Evolutionary conservation across 2,888 invertebrate species (phyloP), one percentile per base, ranked within the genome.

Genomic region (Monochamus alternatus): DNA sequence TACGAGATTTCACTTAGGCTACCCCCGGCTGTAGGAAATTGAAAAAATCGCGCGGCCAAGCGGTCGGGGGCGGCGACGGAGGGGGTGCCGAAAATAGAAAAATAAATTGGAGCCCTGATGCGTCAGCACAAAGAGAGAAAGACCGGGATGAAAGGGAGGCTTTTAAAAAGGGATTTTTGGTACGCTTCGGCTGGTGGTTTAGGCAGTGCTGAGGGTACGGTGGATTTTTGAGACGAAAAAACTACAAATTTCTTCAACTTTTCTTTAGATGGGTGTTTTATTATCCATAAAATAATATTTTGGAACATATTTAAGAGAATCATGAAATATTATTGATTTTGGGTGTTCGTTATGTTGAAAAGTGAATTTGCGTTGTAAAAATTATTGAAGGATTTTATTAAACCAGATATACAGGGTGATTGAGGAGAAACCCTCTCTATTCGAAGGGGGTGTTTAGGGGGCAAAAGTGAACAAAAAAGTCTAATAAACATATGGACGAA

Each of bases 101-200:
- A 76, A 74, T 76, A 79, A 79, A 79, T 79, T 79, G 77, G 76
- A 73, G 77, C 73, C 62, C 71, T 77, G 75, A 79, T 77, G 71
- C 76, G 74, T 72, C 66, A 59, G 55, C 64, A 55, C 47, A 51
- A 65, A 47, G 30, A 30, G 64, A 8, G 9, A 10, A 47, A 5
- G 47, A 22, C 64, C 3, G 22, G 64, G 47, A 14, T 22, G 63
- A 7, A 12, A 30, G 38, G 58, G 58, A 52, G 31, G n/a, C 44
- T 55, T 44, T 32, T 44, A 9, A 55, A 38, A 59, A 10, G 22
- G 64, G 30, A 65, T 47, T 65, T 65, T 65, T 65, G 22, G 30
- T 51, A 10, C 47, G 64, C 9, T 47, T 47, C 47, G 3, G 5
- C 47, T 5, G 12, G 47, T 47, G 47, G 47, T 47, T 47, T 12